These are phyloP conservation scores for Thymelicus lineola DNA, from an alignment of 2,888 invertebrate species.

Conservation along the genomic window DNA sequence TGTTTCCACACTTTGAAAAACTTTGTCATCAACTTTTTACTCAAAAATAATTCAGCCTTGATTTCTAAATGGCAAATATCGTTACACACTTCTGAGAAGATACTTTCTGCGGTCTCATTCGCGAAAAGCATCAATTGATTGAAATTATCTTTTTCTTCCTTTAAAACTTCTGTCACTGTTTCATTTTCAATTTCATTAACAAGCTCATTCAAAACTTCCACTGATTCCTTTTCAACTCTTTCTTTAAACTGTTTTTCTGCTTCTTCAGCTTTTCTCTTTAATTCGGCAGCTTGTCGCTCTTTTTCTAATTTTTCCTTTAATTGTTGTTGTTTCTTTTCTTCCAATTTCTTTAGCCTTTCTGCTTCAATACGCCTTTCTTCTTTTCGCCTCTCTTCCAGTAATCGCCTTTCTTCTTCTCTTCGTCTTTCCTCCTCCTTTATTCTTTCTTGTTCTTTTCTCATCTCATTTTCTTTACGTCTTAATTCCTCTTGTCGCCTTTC, in stretches of 20 bases:
- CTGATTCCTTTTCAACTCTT: slow-evolving; percentile 69
- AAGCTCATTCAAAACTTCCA: slow-evolving; percentile 62
- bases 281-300: slow-evolving; percentile 64
- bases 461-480: slow-evolving; percentile 41
- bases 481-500: slow-evolving; percentile 46
- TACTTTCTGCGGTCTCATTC: slow-evolving; percentile 57
- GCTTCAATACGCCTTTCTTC: slow-evolving; percentile 54
- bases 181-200: slow-evolving; percentile 62
- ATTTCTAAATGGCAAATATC: slow-evolving; percentile 69
- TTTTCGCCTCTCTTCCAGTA: slow-evolving; percentile 47
- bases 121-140: slow-evolving; percentile 60
- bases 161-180: slow-evolving; percentile 56
- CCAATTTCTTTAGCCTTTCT: slow-evolving; percentile 63
- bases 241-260: slow-evolving; percentile 62
- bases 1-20: slow-evolving; percentile 72
- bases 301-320: slow-evolving; percentile 65
- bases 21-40: slow-evolving; percentile 66
- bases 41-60: slow-evolving; percentile 67
- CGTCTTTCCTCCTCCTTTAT: slow-evolving; percentile 43
- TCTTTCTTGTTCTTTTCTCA: slow-evolving; percentile 50
- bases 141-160: slow-evolving; percentile 64
- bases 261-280: slow-evolving; percentile 66
- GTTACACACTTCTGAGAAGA: slow-evolving; percentile 60
- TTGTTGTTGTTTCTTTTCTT: slow-evolving; percentile 62
- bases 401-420: slow-evolving; percentile 49